Percentiles rank a stretch among this genome's conserved stretches.
Conservation (phyloP, 2,888 invertebrate genomes). For the Charanyca ferruginea region DNA sequence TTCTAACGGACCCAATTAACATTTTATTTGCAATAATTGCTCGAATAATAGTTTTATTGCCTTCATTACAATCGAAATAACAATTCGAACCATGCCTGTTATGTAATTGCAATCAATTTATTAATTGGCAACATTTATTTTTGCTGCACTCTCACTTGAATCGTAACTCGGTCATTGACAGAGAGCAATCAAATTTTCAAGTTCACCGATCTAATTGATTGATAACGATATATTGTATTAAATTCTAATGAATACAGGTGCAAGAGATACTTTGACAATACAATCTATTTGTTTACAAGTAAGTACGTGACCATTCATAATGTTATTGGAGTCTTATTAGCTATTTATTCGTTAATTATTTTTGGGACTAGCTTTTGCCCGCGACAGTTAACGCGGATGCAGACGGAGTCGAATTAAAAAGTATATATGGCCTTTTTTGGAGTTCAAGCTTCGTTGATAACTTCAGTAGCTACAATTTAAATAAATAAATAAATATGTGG, state of each 20-base stretch:
- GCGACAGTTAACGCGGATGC: no score
- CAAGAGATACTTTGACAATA: conserved; percentile 30
- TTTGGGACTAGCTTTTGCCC: no score
- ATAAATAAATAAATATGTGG: no score
- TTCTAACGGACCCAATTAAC: conserved; percentile 2
- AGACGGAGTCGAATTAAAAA: no score
- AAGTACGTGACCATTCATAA: conserved; percentile 23
- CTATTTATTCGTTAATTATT: conserved; percentile 16
- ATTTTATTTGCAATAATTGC: conserved; percentile 22
- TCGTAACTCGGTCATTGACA: conserved; percentile 59
- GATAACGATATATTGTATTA: conserved; percentile 53
- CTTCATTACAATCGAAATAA: conserved; percentile 32
- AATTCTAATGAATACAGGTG: conserved; percentile 31
- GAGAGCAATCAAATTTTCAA: conserved; percentile 55
- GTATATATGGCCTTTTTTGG: no score
- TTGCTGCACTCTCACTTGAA: conserved; percentile 26
- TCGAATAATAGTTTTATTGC: conserved; percentile 38
- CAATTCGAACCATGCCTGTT: conserved; percentile 23
- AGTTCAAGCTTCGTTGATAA: no score
- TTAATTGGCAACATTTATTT: conserved; percentile 39
- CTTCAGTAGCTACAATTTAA: no score
- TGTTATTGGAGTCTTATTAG: conserved; percentile 29
- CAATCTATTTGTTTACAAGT: conserved; percentile 28
- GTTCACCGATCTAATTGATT: conserved; percentile 51
- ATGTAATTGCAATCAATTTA: conserved; percentile 34